phyloP scores from a whole-genome alignment of 2,113 vertebrate genomes.

The Pluvianellus socialis region DNA sequence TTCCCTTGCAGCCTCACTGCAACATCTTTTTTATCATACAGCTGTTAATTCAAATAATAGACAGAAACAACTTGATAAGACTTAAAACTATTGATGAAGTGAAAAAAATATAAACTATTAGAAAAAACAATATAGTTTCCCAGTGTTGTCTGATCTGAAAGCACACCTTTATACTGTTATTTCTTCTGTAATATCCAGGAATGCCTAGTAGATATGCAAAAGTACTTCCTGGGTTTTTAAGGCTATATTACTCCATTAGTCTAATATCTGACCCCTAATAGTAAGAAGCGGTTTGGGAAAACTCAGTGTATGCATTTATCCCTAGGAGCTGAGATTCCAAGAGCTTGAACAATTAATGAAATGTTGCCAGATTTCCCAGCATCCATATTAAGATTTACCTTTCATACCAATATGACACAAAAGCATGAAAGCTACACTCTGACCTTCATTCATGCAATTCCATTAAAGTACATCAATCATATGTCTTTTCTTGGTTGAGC shows the following conservation, averaged over 20 bases:
- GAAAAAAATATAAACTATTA: neutral
- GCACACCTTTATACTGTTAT: neutral
- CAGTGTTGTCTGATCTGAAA: neutral
- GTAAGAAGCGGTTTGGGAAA: neutral
- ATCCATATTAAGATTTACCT: constrained; percentile 1
- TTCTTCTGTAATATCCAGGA: neutral
- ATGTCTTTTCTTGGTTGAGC: constrained; percentile 28
- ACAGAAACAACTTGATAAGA: neutral
- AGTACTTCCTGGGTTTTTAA: neutral
- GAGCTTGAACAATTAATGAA: neutral
- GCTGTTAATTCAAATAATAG: neutral
- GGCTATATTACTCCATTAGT: neutral
- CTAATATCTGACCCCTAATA: neutral
- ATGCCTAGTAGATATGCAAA: neutral
- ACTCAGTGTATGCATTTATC: neutral
- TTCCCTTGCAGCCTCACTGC: neutral
- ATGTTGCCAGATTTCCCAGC: neutral
- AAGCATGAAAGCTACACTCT: constrained; percentile 21
- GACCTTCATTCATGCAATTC: constrained; percentile 42
- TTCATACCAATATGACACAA: constrained; percentile 6
- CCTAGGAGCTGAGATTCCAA: neutral
- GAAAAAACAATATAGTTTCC: neutral
- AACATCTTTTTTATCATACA: neutral
- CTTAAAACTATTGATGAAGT: neutral
- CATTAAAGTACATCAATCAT: constrained; percentile 43